Conservation (phyloP, 2,888 invertebrate genomes). For the Pasiphila rectangulata region DNA sequence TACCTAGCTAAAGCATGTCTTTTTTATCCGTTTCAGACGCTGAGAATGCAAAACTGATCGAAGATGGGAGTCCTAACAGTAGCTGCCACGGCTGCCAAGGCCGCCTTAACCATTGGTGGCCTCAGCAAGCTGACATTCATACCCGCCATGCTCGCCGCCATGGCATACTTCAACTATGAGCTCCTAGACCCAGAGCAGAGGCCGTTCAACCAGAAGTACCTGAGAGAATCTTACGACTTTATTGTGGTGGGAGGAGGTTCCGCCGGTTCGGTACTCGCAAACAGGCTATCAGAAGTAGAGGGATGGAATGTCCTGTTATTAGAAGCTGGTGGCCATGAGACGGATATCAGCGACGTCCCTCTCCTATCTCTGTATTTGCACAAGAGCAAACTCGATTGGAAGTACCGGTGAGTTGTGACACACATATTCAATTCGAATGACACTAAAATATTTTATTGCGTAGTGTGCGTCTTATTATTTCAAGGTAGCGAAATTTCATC, state of each 20-base stretch:
- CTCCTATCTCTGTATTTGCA: slow-evolving; percentile 92
- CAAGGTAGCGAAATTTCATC: not conserved
- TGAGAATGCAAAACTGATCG: slow-evolving; percentile 41
- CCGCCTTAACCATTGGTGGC: slow-evolving; percentile 85
- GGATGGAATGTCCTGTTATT: slow-evolving; percentile 89
- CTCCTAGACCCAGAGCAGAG: slow-evolving; percentile 91
- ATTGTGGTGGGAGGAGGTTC: slow-evolving; percentile 91
- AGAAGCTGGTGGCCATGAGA: slow-evolving; percentile 94
- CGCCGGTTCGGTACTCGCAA: slow-evolving; percentile 91
- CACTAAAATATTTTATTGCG: slow-evolving; percentile 19
- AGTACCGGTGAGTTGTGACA: slow-evolving; percentile 83
- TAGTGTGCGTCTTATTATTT: not conserved
- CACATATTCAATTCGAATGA: too few relatives aligned
- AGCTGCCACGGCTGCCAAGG: slow-evolving; percentile 85
- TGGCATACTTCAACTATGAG: slow-evolving; percentile 92
- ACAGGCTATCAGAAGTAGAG: slow-evolving; percentile 87
- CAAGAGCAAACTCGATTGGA: slow-evolving; percentile 95
- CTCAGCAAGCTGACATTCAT: slow-evolving; percentile 87
- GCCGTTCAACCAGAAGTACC: slow-evolving; percentile 84
- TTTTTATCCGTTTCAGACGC: slow-evolving; percentile 44
- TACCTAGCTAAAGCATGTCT: not conserved
- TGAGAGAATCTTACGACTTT: slow-evolving; percentile 89
- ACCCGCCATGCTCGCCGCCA: slow-evolving; percentile 86
- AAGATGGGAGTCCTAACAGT: slow-evolving; percentile 69
- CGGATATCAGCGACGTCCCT: slow-evolving; percentile 92